Conservation (phyloP, 1,140 invertebrate species). For the Lepidurus arcticus region DNA sequence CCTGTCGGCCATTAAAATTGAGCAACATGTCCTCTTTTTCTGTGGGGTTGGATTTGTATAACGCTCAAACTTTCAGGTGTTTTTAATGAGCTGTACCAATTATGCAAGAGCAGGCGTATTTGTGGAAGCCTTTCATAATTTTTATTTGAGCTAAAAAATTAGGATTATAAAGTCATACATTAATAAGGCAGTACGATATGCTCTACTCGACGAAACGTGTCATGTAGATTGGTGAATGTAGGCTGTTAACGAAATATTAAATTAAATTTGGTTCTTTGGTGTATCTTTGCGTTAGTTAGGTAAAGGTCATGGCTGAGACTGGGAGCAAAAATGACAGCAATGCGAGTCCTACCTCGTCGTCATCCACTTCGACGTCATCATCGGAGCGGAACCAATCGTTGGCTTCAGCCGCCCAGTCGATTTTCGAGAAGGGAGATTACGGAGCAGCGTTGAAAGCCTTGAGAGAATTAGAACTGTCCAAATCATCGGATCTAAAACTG, state of each 20-base stretch:
- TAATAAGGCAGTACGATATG: too few relatives aligned
- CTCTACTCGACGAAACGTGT: too few relatives aligned
- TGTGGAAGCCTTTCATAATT: too few relatives aligned
- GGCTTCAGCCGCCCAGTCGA: constrained; percentile 51
- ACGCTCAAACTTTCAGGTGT: too few relatives aligned
- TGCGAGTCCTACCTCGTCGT: constrained; percentile 2
- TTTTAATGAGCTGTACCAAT: too few relatives aligned
- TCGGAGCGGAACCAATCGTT: constrained; percentile 54
- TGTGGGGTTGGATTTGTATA: not conserved
- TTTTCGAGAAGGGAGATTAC: constrained; percentile 55
- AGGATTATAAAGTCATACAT: too few relatives aligned
- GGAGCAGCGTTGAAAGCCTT: constrained; percentile 53
- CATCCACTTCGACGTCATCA: constrained; percentile 34
- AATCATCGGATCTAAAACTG: constrained; percentile 61
- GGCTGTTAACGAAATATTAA: too few relatives aligned
- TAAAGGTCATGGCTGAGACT: constrained; percentile 25
- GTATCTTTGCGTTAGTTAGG: not conserved
- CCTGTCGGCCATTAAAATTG: not conserved
- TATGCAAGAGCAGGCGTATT: too few relatives aligned
- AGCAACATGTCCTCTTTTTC: not conserved
- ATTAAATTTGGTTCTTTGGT: not conserved
- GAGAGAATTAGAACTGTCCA: constrained; percentile 53
- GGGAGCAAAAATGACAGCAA: not conserved
- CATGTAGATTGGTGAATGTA: too few relatives aligned
- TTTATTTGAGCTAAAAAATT: too few relatives aligned